Conservation (phyloP, 2,797 vertebrate genomes). For the Okamejei kenojei region DNA sequence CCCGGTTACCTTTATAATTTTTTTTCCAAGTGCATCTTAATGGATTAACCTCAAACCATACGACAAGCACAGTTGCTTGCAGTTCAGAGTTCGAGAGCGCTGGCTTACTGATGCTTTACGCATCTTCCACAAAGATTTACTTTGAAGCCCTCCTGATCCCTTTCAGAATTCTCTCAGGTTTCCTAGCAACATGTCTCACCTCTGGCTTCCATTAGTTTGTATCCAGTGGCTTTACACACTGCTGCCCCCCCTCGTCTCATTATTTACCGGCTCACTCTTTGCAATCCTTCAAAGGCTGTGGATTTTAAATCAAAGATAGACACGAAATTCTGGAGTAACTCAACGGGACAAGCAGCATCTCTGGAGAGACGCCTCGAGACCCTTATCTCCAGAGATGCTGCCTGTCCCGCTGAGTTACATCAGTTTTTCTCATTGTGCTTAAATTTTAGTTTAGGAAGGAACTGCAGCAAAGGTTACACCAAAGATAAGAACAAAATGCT, state of each 20-base stretch:
- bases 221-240: background rate
- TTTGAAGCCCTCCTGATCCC: background rate
- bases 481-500: too few relatives aligned
- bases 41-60: background rate
- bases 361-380: too few relatives aligned
- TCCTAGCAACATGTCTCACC: background rate
- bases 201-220: background rate
- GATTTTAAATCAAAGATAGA: background rate
- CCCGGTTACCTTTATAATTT: background rate
- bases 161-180: background rate
- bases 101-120: background rate
- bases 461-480: too few relatives aligned
- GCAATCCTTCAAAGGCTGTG: background rate
- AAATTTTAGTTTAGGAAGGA: too few relatives aligned
- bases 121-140: background rate
- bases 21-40: background rate
- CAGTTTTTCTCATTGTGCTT: background rate
- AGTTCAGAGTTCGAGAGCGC: background rate
- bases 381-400: background rate
- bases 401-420: background rate
- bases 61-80: background rate
- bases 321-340: background rate
- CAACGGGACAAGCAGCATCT: too few relatives aligned
- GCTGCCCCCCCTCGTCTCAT: background rate
- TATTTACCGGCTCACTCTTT: background rate